Conservation (phyloP, 2,888 invertebrate species). For the Amblyteles armatorius region DNA sequence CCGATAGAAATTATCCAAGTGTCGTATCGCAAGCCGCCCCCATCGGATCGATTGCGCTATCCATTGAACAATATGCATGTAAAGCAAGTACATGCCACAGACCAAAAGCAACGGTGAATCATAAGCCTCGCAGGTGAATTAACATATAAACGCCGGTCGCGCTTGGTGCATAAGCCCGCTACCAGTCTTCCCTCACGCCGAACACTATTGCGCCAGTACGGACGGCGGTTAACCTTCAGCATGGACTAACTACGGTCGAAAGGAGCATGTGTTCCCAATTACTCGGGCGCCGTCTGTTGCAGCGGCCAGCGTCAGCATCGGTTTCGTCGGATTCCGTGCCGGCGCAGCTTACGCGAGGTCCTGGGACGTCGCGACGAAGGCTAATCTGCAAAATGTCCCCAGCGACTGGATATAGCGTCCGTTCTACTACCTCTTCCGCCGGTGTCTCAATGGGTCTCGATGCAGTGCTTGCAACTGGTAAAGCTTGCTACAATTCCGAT, state of each 20-base stretch:
- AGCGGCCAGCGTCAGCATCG: conserved; percentile 16
- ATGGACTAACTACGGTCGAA: conserved; percentile 63
- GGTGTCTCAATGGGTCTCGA: background rate
- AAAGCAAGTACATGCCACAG: conserved; percentile 4
- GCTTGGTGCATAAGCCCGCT: conserved; percentile 34
- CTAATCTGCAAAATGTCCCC: conserved; percentile 33
- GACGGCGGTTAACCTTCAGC: conserved; percentile 65
- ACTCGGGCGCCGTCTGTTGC: conserved; percentile 52
- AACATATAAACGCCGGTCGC: conserved; percentile 49
- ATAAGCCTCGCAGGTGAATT: conserved; percentile 46
- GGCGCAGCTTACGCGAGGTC: conserved; percentile 20
- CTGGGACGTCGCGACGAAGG: conserved; percentile 10
- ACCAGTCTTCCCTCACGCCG: conserved; percentile 15
- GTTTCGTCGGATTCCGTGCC: conserved; percentile 9
- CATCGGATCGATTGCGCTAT: background rate
- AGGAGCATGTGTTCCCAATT: conserved; percentile 68
- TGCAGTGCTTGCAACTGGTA: too few species aligned
- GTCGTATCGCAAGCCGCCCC: background rate
- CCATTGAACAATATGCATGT: background rate
- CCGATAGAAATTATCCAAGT: background rate
- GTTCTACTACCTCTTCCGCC: background rate
- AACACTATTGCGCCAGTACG: conserved; percentile 62
- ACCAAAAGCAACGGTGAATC: conserved; percentile 24
- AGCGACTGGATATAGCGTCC: conserved; percentile 3
- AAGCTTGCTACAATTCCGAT: background rate